Evolutionary conservation across 2,888 invertebrate species (phyloP), one percentile per base, ranked within the genome.

Genomic region (Mongoloraphidia duomilia): DNA sequence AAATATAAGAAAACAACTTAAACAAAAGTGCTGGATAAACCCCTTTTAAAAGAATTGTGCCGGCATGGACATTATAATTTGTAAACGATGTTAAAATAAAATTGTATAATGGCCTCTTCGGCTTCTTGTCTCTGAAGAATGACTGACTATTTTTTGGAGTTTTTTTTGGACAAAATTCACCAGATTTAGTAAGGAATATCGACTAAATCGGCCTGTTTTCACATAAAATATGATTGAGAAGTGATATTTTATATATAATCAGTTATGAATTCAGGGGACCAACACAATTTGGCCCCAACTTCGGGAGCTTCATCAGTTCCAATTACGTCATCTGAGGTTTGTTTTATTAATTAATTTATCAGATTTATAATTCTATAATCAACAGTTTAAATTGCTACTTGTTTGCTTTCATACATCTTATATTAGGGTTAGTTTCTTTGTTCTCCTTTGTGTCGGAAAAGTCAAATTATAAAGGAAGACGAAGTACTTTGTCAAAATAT

Each of bases 111-210:
- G 76, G 77, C 77, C 74, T 74, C 72, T 74, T 75, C 75, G 76
- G 76, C 76, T 76, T 76, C 76, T 78, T 76, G 77, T 73, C 75
- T 73, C 73, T 70, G 70, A 73, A 72, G 73, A 71, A 67, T 77
- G 76, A 76, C 76, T 76, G 75, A 26, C 26, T 26, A 26, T 26
- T 26, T 26, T 26, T 26, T 26, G 26, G 26, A 26, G 17, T 26
- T 26, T 26, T 26, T 26, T 26, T 26, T 26, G 73, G 75, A 69
- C 72, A 58, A 61, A 61, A 63, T 68, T 68, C 65, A 65, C 65
- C 63, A 66, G 65, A 65, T 64, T 58, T 58, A 60, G 62, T 58
- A 54, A 55, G 26, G 26, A 35, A 35, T 35, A n/a, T n/a, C n/a
- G 26, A 26, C 26, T n/a, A n/a, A n/a, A 26, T 26, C 5, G 26